phyloP scores from a whole-genome alignment of 2,113 vertebrate species.

The Corythornis cristatus region DNA sequence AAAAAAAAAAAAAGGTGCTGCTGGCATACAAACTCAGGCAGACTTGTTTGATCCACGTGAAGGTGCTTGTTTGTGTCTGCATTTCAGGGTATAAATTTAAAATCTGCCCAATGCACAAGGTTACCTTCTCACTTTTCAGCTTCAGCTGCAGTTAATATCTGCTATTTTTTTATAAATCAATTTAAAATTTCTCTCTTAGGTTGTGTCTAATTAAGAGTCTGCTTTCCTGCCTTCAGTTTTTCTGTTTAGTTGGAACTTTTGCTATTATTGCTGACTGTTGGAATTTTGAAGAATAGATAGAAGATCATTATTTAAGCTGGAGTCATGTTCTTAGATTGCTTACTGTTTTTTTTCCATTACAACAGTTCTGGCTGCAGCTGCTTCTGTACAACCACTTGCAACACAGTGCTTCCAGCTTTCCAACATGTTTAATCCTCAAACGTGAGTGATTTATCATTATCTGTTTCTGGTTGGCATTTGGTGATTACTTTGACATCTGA shows the following conservation, averaged over 20 bases:
- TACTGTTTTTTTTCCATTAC: background rate
- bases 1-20: background rate
- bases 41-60: background rate
- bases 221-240: background rate
- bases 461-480: background rate
- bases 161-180: background rate
- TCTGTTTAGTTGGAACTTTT: background rate
- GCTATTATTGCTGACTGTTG: background rate
- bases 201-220: background rate
- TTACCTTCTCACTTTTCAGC: background rate
- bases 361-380: constrained; percentile 81
- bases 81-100: background rate
- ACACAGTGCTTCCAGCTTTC: constrained; percentile 98
- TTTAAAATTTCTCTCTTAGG: background rate
- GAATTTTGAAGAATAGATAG: background rate
- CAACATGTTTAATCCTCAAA: constrained; percentile 95
- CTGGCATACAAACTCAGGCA: background rate
- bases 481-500: background rate
- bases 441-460: constrained; percentile 76
- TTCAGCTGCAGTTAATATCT: background rate
- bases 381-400: constrained; percentile 88
- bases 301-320: background rate
- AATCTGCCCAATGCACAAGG: fast-evolving
- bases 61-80: background rate
- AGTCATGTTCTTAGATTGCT: background rate